phyloP scores from a whole-genome alignment of 2,888 invertebrate species.

The Dicyrtomina minuta region DNA sequence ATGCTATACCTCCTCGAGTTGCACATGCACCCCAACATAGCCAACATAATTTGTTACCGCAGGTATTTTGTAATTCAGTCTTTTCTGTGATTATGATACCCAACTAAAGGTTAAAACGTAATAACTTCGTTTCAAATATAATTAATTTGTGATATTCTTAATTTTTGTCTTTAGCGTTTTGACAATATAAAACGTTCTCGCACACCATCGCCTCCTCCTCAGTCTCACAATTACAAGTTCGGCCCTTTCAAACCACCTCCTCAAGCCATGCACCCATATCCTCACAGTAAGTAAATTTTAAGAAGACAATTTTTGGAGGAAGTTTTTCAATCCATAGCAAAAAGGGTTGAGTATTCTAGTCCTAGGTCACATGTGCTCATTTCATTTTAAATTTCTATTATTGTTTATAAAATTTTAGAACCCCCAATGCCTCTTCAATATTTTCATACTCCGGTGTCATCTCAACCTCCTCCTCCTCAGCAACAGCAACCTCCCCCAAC shows the following conservation, averaged over 20 bases:
- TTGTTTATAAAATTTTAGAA: conserved; percentile 27
- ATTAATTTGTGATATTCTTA: no score
- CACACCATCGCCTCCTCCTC: conserved; percentile 64
- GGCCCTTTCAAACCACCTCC: conserved; percentile 60
- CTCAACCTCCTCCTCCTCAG: conserved; percentile 19
- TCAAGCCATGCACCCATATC: conserved; percentile 64
- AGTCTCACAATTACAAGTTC: conserved; percentile 62
- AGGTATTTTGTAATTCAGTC: conserved; percentile 56
- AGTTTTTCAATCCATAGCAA: no score
- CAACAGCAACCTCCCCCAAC: conserved; percentile 31
- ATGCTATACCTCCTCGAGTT: conserved; percentile 58
- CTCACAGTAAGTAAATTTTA: conserved; percentile 55
- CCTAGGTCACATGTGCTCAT: no score
- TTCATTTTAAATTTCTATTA: conserved; percentile 4
- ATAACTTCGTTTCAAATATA: no score
- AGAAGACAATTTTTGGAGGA: no score
- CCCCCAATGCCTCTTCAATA: conserved; percentile 40
- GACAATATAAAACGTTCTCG: conserved; percentile 66
- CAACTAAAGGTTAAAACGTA: no score
- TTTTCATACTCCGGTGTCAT: conserved; percentile 35
- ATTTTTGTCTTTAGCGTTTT: conserved; percentile 24
- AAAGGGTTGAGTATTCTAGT: no score
- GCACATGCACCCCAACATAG: conserved; percentile 54
- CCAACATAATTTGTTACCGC: conserved; percentile 57
- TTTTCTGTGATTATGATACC: no score